Evolutionary conservation across 1,140 invertebrate species (phyloP).

Genomic region (Tetragonula clypearis): DNA sequence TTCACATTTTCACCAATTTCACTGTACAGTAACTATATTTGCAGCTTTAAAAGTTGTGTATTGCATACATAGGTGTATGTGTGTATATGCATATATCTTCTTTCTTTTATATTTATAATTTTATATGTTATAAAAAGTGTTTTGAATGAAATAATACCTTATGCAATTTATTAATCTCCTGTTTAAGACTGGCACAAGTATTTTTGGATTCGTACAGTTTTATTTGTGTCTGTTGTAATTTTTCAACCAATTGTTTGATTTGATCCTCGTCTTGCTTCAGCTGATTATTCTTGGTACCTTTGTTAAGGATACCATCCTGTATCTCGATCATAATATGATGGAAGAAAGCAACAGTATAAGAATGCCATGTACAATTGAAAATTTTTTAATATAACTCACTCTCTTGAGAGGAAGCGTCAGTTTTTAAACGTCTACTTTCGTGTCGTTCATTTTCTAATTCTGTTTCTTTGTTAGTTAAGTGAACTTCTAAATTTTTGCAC

Average conservation of each 20-base stretch:
- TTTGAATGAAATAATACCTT: constrained; percentile 61
- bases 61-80: background rate
- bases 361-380: background rate
- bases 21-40: constrained; percentile 73
- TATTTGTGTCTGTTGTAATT: constrained; percentile 83
- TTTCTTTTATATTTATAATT: background rate
- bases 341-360: background rate
- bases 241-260: constrained; percentile 84
- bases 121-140: background rate
- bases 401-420: background rate
- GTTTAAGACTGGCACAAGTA: constrained; percentile 85
- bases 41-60: constrained; percentile 28
- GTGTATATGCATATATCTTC: background rate
- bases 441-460: constrained; percentile 53
- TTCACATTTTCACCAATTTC: constrained; percentile 84
- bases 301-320: constrained; percentile 59
- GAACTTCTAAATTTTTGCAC: constrained; percentile 72
- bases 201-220: constrained; percentile 87
- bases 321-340: constrained; percentile 47
- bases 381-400: constrained; percentile 34
- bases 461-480: constrained; percentile 60
- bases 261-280: constrained; percentile 70
- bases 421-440: background rate
- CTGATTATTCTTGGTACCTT: constrained; percentile 60
- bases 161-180: constrained; percentile 81